Conservation (phyloP, 2,113 vertebrate genomes). For the Mus musculus region GRCm39 chr10:26057501-26058000, state of each 20-base stretch:
- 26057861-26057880: not conserved
- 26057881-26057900: not conserved
- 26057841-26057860: not conserved
- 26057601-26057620: not conserved
- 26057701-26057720: not conserved
- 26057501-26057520: slow-evolving; percentile 21
- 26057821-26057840: not conserved
- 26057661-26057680: not conserved
- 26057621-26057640: not conserved
- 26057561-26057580: slow-evolving; percentile 11
- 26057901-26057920: not conserved
- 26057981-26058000: not conserved
- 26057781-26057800: not conserved
- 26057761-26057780: slow-evolving; percentile 21
- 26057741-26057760: slow-evolving; percentile 3
- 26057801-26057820: not conserved
- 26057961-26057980: not conserved
- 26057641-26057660: not conserved
- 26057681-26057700: not conserved
- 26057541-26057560: not conserved
- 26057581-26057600: slow-evolving; percentile 6
- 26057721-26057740: not conserved
- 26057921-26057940: not conserved
- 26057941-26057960: not conserved
- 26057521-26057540: not conserved